Conservation (phyloP, 1,140 invertebrate genomes). For the Drosophila neocordata region DNA sequence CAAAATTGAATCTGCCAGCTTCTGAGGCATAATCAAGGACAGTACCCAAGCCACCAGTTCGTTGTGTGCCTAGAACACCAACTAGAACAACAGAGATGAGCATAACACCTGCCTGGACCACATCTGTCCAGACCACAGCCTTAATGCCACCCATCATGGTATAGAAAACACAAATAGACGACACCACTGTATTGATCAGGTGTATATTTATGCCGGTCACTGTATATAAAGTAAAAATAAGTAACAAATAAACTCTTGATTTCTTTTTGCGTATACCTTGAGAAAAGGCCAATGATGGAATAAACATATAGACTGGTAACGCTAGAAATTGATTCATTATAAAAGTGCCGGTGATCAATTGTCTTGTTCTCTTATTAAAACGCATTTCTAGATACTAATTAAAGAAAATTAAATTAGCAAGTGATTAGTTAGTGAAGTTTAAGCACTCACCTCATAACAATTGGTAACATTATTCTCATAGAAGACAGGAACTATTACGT, state of each 20-base stretch:
- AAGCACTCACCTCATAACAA: constrained; percentile 88
- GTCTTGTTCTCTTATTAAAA: constrained; percentile 86
- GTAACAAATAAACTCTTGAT: no score
- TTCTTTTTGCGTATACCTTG: no score
- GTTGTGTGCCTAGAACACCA: constrained; percentile 86
- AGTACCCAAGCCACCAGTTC: constrained; percentile 87
- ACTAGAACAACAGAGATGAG: constrained; percentile 88
- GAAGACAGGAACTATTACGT: constrained; percentile 91
- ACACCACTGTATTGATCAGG: constrained; percentile 88
- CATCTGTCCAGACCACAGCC: constrained; percentile 94
- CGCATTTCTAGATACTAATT: constrained; percentile 88
- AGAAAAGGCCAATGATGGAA: constrained; percentile 90
- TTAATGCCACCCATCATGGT: constrained; percentile 92
- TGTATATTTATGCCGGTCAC: constrained; percentile 90
- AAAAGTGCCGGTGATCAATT: constrained; percentile 87
- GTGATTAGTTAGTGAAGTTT: neutral
- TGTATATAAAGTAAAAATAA: constrained; percentile 81
- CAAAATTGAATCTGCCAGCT: constrained; percentile 85
- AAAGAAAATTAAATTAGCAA: neutral
- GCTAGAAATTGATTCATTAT: constrained; percentile 83
- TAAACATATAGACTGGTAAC: constrained; percentile 73
- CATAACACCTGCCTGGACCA: constrained; percentile 91
- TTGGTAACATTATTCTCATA: constrained; percentile 91
- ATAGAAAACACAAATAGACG: constrained; percentile 91
- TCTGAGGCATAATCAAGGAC: constrained; percentile 86